phyloP scores from a whole-genome alignment of 2,113 vertebrate species.

The Eulemur macaco region DNA sequence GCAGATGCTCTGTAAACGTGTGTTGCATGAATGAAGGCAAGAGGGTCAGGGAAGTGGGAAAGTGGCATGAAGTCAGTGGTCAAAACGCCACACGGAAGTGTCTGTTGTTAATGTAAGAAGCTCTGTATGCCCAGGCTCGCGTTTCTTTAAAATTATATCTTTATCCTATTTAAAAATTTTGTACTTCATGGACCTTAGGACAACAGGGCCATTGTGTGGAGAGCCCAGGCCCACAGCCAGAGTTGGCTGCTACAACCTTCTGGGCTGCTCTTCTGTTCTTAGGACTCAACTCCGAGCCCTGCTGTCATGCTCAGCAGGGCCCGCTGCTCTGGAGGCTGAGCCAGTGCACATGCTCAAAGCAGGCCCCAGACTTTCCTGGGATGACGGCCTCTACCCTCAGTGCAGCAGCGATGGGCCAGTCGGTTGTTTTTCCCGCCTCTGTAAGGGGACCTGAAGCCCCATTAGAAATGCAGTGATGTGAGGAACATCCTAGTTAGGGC shows the following conservation, averaged over 20 bases:
- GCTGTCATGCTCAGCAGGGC: not conserved
- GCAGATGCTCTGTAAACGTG: not conserved
- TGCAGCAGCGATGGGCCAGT: not conserved
- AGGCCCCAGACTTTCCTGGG: not conserved
- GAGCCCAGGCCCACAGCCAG: not conserved
- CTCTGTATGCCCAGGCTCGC: not conserved
- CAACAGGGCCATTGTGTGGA: not conserved
- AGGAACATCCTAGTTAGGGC: not conserved
- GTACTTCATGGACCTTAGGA: not conserved
- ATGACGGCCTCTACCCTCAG: not conserved
- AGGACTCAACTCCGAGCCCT: not conserved
- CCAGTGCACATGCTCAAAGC: rapidly evolving
- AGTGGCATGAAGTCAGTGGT: not conserved
- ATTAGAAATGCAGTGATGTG: not conserved
- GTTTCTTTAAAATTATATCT: not conserved
- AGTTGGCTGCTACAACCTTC: not conserved
- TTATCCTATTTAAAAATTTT: not conserved
- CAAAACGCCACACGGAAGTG: not conserved
- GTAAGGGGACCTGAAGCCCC: not conserved
- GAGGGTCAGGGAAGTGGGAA: not conserved
- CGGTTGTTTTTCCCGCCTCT: not conserved
- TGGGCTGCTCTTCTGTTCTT: not conserved
- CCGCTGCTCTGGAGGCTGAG: not conserved
- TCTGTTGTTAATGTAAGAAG: not conserved
- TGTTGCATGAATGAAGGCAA: not conserved